A percentile compares a stretch with the other conserved stretches of the same genome.
These are phyloP conservation scores for Amblyopsis rosae DNA, from an alignment of 2,113 vertebrate genomes.

Conservation along the genomic window DNA sequence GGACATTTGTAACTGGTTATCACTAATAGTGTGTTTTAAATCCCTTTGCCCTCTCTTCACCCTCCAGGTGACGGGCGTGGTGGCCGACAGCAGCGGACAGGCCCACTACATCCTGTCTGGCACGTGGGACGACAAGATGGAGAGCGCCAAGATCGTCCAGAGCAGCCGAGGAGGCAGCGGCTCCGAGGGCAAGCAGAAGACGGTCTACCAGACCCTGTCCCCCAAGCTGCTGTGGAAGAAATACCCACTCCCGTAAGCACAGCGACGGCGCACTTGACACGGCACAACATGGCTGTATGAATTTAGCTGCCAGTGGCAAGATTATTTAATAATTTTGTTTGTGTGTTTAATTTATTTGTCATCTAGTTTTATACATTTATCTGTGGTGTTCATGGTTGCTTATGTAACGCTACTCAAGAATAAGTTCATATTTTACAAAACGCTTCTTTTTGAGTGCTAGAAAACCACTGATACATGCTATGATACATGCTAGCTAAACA, in stretches of 20 bases:
- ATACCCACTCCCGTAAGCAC: conserved; percentile 91
- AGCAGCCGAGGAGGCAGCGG: conserved; percentile 85
- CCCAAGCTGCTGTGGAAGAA: conserved; percentile 96
- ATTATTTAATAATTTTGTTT: not conserved
- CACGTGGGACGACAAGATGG: conserved; percentile 97
- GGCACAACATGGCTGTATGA: not conserved
- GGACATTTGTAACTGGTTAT: too few species aligned
- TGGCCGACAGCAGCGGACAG: conserved; percentile 82
- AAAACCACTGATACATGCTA: too few species aligned
- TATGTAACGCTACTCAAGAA: too few species aligned
- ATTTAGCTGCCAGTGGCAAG: not conserved
- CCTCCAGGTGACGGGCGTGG: conserved; percentile 90
- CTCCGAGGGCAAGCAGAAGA: conserved; percentile 92
- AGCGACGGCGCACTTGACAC: not conserved
- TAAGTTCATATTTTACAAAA: too few species aligned
- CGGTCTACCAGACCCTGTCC: conserved; percentile 91
- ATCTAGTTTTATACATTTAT: not conserved
- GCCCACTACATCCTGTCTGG: conserved; percentile 95
- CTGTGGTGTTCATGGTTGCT: too few species aligned
- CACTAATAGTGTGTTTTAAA: not conserved
- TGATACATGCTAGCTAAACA: too few species aligned
- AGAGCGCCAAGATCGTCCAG: conserved; percentile 91
- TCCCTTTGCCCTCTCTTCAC: not conserved
- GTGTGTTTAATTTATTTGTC: not conserved
- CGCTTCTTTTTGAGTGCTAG: too few species aligned